phyloP scores from a whole-genome alignment of 1,140 invertebrate species.

The Pteromalus puparum region DNA sequence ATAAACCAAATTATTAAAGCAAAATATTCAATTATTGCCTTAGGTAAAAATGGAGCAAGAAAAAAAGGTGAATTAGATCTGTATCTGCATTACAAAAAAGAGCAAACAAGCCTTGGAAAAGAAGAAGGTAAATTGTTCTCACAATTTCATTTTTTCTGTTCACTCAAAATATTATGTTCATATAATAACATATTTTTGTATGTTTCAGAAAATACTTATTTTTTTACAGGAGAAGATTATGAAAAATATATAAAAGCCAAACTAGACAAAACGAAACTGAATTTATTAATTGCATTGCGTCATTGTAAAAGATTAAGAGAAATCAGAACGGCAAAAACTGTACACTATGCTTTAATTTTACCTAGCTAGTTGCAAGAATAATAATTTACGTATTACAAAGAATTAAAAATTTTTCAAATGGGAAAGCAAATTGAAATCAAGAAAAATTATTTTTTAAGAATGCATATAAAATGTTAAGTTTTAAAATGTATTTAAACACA shows the following conservation, averaged over 20 bases:
- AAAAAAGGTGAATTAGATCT: constrained; percentile 69
- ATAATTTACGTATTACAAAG: no score
- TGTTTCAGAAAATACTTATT: constrained; percentile 64
- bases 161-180: constrained; percentile 30
- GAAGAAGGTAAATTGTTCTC: constrained; percentile 56
- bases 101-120: constrained; percentile 57
- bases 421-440: background rate
- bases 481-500: constrained; percentile 1
- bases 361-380: background rate
- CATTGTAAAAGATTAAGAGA: constrained; percentile 69
- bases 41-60: constrained; percentile 65
- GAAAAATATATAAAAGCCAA: constrained; percentile 62
- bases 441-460: background rate
- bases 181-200: constrained; percentile 50
- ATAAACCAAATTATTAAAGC: constrained; percentile 67
- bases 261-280: constrained; percentile 69
- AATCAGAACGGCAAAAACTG: constrained; percentile 62
- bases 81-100: constrained; percentile 65
- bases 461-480: constrained; percentile 12
- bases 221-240: constrained; percentile 70
- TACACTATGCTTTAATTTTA: constrained; percentile 61
- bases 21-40: constrained; percentile 66
- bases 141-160: background rate
- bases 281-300: constrained; percentile 66
- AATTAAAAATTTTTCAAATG: background rate